phyloP scores from a whole-genome alignment of 1,140 invertebrate species.

The Diuraphis noxia region DNA sequence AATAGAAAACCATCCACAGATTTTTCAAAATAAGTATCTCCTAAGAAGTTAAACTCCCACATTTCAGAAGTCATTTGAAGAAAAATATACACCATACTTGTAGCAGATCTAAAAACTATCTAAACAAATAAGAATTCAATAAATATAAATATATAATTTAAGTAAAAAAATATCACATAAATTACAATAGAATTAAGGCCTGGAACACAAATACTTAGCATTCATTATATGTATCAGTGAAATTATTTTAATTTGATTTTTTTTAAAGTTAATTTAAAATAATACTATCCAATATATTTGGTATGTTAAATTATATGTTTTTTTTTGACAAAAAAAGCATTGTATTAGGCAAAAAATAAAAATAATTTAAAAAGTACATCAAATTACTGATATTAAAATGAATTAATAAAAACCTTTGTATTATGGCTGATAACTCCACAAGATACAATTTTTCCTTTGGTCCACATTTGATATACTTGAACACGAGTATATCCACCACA shows the following conservation, averaged over 20 bases:
- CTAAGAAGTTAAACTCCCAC: slow-evolving; percentile 99
- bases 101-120: slow-evolving; percentile 94
- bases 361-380: background rate
- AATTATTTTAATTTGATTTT: background rate
- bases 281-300: too few relatives aligned
- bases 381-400: background rate
- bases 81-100: slow-evolving; percentile 95
- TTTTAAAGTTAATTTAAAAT: background rate
- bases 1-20: slow-evolving; percentile 94
- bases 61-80: slow-evolving; percentile 99
- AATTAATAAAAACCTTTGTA: slow-evolving; percentile 72
- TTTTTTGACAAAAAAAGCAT: too few relatives aligned
- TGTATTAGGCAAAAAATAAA: too few relatives aligned
- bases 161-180: background rate
- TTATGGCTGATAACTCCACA: slow-evolving; percentile 94
- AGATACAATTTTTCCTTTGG: slow-evolving; percentile 89
- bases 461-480: slow-evolving; percentile 94
- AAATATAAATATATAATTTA: background rate
- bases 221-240: background rate
- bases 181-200: background rate
- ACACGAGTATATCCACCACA: slow-evolving; percentile 79
- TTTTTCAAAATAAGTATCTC: slow-evolving; percentile 95
- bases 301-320: too few relatives aligned
- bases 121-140: slow-evolving; percentile 58
- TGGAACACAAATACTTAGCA: background rate